Conservation (phyloP, 2,888 invertebrate species). For the Camponotus fellah region DNA sequence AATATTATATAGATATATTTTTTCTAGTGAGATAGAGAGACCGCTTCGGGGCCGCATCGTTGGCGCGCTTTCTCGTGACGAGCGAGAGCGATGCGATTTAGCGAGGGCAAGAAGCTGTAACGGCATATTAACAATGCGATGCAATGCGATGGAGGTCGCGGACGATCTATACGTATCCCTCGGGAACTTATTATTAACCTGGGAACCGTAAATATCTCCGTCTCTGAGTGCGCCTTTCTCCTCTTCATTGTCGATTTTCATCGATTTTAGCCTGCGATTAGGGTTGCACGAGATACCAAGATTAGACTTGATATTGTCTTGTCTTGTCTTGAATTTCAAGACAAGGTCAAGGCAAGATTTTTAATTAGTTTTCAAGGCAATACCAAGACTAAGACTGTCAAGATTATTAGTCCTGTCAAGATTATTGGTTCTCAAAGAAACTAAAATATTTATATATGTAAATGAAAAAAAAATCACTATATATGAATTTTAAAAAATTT, state of each 20-base stretch:
- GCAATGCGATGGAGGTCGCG: constrained; percentile 29
- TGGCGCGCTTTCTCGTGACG: constrained; percentile 32
- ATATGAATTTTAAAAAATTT: too few relatives aligned
- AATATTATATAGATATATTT: constrained; percentile 19
- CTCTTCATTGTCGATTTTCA: background rate
- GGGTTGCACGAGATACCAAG: too few relatives aligned
- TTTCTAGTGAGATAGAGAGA: constrained; percentile 8
- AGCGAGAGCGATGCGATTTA: constrained; percentile 28
- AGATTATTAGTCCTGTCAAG: too few relatives aligned
- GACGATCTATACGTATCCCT: background rate
- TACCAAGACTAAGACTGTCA: too few relatives aligned
- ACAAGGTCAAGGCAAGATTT: too few relatives aligned
- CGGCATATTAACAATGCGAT: constrained; percentile 41
- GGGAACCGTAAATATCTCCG: background rate
- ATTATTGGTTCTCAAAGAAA: too few relatives aligned
- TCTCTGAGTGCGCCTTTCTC: background rate
- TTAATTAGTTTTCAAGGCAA: too few relatives aligned
- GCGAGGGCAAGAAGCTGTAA: constrained; percentile 36
- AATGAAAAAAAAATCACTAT: too few relatives aligned
- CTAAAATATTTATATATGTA: too few relatives aligned
- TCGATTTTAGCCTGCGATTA: background rate
- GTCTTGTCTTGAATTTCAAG: too few relatives aligned
- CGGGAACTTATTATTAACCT: constrained; percentile 7
- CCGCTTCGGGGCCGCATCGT: background rate
- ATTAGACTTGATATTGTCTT: too few relatives aligned